Percentiles rank a stretch among this genome's conserved stretches.
phyloP scores from a whole-genome alignment of 2,888 invertebrate species.

The Melipona bicolor region DNA sequence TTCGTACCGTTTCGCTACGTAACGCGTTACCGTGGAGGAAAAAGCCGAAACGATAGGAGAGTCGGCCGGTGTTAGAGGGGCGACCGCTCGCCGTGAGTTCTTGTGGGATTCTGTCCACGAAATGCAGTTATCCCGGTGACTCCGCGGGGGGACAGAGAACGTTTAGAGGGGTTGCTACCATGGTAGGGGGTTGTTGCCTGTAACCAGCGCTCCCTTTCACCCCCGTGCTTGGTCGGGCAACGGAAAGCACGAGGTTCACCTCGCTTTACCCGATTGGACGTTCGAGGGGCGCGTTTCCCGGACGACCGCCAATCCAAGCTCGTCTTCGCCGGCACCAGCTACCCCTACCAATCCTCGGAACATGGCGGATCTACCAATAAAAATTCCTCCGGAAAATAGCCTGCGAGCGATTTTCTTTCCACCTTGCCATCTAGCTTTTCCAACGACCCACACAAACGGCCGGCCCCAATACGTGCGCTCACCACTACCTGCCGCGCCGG shows the following conservation, averaged over 20 bases:
- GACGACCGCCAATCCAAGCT: conserved; percentile 83
- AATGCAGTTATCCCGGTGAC: conserved; percentile 83
- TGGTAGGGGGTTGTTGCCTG: conserved; percentile 57
- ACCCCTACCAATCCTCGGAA: conserved; percentile 71
- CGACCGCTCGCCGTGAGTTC: conserved; percentile 82
- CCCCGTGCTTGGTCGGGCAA: conserved; percentile 27
- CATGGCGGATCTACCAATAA: conserved; percentile 82
- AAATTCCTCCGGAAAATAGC: conserved; percentile 83
- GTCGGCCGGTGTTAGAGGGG: conserved; percentile 72
- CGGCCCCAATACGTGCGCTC: not conserved
- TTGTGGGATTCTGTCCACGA: conserved; percentile 83
- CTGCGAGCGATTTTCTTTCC: conserved; percentile 81
- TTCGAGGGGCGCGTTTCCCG: conserved; percentile 80
- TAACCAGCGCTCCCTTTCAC: conserved; percentile 59
- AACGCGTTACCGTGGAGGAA: conserved; percentile 65
- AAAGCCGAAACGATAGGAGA: conserved; percentile 68
- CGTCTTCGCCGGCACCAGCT: conserved; percentile 33
- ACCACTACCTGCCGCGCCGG: not conserved
- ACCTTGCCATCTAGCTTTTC: conserved; percentile 66
- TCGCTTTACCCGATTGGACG: conserved; percentile 80
- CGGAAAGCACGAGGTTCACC: conserved; percentile 56
- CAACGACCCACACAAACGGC: conserved; percentile 56
- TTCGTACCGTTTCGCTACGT: conserved; percentile 32
- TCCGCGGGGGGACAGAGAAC: conserved; percentile 72
- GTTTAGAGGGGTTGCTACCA: conserved; percentile 64